A percentile compares a stretch with the other conserved stretches of the same genome.
Conservation (phyloP, 2,888 invertebrate species). For the Pollenia griseotomentosa region DNA sequence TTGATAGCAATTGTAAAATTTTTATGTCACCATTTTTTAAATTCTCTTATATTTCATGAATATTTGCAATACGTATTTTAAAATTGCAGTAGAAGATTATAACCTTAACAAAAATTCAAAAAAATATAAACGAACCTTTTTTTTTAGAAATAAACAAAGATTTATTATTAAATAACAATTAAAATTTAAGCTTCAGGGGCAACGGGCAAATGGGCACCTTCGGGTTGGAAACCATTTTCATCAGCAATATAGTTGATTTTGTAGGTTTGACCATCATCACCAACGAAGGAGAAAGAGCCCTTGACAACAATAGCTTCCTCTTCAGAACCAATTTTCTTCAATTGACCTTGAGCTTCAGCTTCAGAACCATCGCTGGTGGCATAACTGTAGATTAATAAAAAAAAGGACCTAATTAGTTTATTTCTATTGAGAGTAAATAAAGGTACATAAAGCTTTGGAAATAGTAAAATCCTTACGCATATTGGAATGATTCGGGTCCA, state of each 20-base stretch:
- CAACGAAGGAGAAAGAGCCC: constrained; percentile 77
- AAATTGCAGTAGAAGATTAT: no score
- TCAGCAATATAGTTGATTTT: constrained; percentile 85
- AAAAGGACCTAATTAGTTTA: not conserved
- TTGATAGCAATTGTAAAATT: no score
- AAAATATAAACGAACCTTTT: not conserved
- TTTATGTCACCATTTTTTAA: no score
- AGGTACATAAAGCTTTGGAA: no score
- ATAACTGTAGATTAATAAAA: constrained; percentile 48
- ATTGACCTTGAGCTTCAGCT: constrained; percentile 74
- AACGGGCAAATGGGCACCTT: constrained; percentile 78
- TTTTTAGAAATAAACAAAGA: constrained; percentile 24
- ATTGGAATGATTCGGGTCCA: constrained; percentile 82
- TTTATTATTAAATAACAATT: constrained; percentile 48
- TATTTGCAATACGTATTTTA: no score
- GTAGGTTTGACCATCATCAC: constrained; percentile 76
- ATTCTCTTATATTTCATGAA: no score
- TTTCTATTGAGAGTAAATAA: no score
- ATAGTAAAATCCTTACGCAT: constrained; percentile 85
- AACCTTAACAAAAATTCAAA: no score
- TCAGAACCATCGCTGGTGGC: constrained; percentile 78
- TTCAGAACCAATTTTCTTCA: constrained; percentile 75
- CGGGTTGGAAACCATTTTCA: constrained; percentile 85
- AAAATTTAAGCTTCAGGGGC: constrained; percentile 68
- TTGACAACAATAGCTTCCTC: constrained; percentile 76